A percentile compares a stretch with the other conserved stretches of the same genome.
Evolutionary conservation across 2,113 vertebrate genomes (phyloP).

Genomic region (Hippocampus mohnikei): DNA sequence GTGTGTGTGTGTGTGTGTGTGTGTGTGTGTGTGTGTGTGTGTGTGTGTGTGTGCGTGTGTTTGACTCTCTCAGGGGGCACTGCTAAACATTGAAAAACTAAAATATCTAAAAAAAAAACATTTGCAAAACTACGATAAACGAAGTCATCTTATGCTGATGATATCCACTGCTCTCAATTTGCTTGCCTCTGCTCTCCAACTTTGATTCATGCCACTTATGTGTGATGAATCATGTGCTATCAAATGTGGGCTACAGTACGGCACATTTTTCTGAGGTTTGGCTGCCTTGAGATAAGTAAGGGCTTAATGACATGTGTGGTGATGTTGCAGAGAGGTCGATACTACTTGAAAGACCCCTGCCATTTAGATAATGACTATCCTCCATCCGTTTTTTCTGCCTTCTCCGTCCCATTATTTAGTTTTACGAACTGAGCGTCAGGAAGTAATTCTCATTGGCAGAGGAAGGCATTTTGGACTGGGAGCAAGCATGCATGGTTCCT

Average conservation of each 20-base stretch:
- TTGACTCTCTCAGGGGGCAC: neutral
- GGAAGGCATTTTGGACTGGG: conserved; percentile 41
- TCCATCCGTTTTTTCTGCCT: too few species aligned
- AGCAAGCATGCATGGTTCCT: conserved; percentile 30
- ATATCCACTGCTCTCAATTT: conserved; percentile 19
- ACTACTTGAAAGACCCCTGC: conserved; percentile 6
- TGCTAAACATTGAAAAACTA: neutral
- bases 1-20: neutral
- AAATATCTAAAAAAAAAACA: too few species aligned
- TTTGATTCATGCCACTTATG: conserved; percentile 56
- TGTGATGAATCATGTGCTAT: conserved; percentile 31
- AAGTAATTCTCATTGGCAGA: conserved; percentile 52
- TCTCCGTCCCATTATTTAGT: conserved; percentile 7
- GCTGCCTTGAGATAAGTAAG: conserved; percentile 39
- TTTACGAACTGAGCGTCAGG: conserved; percentile 49
- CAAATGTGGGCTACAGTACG: conserved; percentile 15
- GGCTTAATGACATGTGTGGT: conserved; percentile 35
- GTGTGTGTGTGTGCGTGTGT: too few species aligned
- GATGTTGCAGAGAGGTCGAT: neutral
- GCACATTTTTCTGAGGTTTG: conserved; percentile 25
- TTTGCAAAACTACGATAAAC: neutral
- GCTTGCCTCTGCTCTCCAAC: conserved; percentile 56
- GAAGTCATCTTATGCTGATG: neutral
- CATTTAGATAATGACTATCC: neutral
- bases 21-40: too few species aligned